These are phyloP conservation scores for Selenia dentaria DNA, from an alignment of 2,888 invertebrate species.

Conservation along the genomic window DNA sequence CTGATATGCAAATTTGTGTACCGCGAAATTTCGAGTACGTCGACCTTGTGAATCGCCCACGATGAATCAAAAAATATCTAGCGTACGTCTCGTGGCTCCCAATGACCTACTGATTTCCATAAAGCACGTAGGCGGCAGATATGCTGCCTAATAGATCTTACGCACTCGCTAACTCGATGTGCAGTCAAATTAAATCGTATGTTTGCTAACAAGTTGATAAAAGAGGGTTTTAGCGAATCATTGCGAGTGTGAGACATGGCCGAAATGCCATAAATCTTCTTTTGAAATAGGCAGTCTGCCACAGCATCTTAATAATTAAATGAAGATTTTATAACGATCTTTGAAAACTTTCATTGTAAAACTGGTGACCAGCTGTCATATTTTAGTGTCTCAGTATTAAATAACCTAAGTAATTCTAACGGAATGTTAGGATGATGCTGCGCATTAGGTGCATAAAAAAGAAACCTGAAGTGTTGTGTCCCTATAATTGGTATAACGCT, in stretches of 20 bases:
- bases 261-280: conserved; percentile 15
- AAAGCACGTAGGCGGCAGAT: conserved; percentile 62
- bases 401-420: too few relatives aligned
- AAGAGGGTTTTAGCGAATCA: conserved; percentile 29
- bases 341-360: too few relatives aligned
- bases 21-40: conserved; percentile 78
- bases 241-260: conserved; percentile 24
- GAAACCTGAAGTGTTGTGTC: too few relatives aligned
- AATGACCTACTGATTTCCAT: conserved; percentile 83
- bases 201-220: conserved; percentile 35
- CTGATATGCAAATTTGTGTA: conserved; percentile 80
- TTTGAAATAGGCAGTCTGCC: background rate
- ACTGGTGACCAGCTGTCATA: too few relatives aligned
- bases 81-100: conserved; percentile 63
- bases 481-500: too few relatives aligned
- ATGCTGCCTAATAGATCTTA: conserved; percentile 40
- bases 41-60: conserved; percentile 79
- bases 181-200: conserved; percentile 36
- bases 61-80: conserved; percentile 70
- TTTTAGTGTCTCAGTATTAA: too few relatives aligned
- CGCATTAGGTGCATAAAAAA: too few relatives aligned
- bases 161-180: conserved; percentile 38
- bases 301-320: background rate
- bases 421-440: too few relatives aligned
- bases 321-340: too few relatives aligned